Percentiles rank a stretch among this genome's conserved stretches.
phyloP scores from a whole-genome alignment of 2,797 vertebrate genomes.

The Salarias fasciatus region DNA sequence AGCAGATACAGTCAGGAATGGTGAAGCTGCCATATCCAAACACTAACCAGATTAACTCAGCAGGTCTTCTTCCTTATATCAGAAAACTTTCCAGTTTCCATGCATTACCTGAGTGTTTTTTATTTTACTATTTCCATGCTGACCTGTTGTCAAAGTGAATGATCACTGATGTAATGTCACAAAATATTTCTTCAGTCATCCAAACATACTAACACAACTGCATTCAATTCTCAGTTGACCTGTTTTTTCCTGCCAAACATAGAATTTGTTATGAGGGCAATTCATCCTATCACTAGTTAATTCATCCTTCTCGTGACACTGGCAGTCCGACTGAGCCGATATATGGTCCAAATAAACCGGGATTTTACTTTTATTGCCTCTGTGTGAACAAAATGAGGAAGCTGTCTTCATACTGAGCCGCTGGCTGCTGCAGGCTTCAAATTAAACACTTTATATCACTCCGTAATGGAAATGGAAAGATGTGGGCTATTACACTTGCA shows the following conservation, averaged over 20 bases:
- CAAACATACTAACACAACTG: too few relatives aligned
- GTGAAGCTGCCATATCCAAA: too few relatives aligned
- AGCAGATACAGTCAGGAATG: too few relatives aligned
- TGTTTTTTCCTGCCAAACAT: constrained; percentile 1
- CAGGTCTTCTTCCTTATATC: too few relatives aligned
- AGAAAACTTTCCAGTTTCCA: constrained; percentile 3
- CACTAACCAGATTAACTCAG: too few relatives aligned
- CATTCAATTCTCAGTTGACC: too few relatives aligned
- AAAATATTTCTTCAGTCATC: too few relatives aligned
- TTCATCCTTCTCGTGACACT: constrained; percentile 5
- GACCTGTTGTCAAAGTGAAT: not conserved
- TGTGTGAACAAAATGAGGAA: constrained; percentile 14
- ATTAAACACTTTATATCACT: constrained; percentile 24
- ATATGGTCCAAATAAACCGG: constrained; percentile 1
- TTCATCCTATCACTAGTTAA: constrained; percentile 1
- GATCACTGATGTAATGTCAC: too few relatives aligned
- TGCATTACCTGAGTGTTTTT: constrained; percentile 9
- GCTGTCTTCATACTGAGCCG: not conserved
- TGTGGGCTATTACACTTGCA: not conserved
- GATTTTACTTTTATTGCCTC: constrained; percentile 31
- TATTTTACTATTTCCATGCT: constrained; percentile 7
- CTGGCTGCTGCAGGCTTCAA: constrained; percentile 9
- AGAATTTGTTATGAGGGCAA: too few relatives aligned
- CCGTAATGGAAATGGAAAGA: constrained; percentile 17
- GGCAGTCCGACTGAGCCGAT: constrained; percentile 20